Conservation (phyloP, 2,888 invertebrate species). For the Acanthosoma haemorrhoidale region DNA sequence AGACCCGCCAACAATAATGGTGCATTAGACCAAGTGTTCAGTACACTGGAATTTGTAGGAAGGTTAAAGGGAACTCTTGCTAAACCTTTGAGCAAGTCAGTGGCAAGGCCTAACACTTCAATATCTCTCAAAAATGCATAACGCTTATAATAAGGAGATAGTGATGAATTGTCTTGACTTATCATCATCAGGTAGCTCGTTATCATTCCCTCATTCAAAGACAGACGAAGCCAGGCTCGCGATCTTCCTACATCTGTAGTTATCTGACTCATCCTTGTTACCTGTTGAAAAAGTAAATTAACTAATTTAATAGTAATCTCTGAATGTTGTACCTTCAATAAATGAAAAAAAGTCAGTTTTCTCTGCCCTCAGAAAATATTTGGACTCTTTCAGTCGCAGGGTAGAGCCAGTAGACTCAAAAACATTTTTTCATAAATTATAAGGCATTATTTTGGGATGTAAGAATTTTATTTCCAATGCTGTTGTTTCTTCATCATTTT, state of each 20-base stretch:
- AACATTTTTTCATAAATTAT: no score
- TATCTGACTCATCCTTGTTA: conserved; percentile 71
- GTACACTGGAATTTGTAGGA: conserved; percentile 75
- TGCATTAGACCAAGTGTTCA: conserved; percentile 83
- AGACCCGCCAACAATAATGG: conserved; percentile 78
- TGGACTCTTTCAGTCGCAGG: no score
- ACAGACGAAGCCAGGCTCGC: conserved; percentile 83
- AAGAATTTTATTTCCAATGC: no score
- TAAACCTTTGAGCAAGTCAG: conserved; percentile 68
- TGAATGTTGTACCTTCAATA: no score
- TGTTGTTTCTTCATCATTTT: no score
- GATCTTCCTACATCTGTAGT: conserved; percentile 87
- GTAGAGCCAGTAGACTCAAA: no score
- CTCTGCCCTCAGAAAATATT: no score
- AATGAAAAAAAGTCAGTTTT: no score
- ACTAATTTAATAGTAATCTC: no score
- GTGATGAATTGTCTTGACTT: conserved; percentile 65
- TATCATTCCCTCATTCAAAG: conserved; percentile 80
- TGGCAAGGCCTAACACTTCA: conserved; percentile 73
- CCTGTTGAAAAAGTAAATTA: conserved; percentile 50
- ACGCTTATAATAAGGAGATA: conserved; percentile 76
- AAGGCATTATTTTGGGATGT: no score
- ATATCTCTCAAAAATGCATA: conserved; percentile 76
- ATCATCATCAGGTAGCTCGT: conserved; percentile 82
- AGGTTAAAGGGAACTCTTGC: conserved; percentile 62